These are phyloP conservation scores for Rhea pennata DNA, from an alignment of 2,113 vertebrate species.

Conservation along the genomic window DNA sequence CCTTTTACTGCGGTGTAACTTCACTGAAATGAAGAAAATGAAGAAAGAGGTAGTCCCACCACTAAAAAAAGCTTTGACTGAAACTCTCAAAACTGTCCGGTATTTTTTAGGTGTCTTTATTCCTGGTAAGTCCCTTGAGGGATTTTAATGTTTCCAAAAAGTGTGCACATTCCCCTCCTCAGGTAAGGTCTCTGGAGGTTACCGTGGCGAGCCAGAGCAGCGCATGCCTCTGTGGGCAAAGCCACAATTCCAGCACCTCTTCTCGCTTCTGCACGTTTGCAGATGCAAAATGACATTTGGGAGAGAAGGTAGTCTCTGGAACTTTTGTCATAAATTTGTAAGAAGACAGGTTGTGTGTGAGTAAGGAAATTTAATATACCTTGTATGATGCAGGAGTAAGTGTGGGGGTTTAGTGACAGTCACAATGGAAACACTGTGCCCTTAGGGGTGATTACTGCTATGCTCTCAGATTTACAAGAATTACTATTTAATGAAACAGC, in stretches of 20 bases:
- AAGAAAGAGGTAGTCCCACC: background rate
- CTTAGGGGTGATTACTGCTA: conserved; percentile 17
- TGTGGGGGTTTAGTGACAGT: background rate
- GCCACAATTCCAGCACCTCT: background rate
- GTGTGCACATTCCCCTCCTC: background rate
- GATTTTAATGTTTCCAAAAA: background rate
- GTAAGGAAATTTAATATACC: background rate
- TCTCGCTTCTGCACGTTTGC: fast-evolving
- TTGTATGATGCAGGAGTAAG: background rate
- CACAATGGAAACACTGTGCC: background rate
- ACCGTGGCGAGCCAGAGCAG: background rate
- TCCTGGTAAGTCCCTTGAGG: background rate
- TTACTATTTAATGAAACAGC: conserved; percentile 53
- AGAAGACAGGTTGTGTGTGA: background rate
- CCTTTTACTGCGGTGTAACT: background rate
- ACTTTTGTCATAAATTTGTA: background rate
- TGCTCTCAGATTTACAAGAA: conserved; percentile 40
- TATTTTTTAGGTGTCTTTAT: background rate
- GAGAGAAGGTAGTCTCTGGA: background rate
- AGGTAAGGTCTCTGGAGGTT: background rate
- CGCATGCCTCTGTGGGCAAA: background rate
- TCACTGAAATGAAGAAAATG: background rate
- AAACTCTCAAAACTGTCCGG: background rate
- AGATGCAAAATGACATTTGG: background rate
- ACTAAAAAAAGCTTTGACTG: background rate